A percentile compares a stretch with the other conserved stretches of the same genome.
Evolutionary conservation across 2,888 invertebrate genomes (phyloP).

Genomic region (Ophion ventricosus): DNA sequence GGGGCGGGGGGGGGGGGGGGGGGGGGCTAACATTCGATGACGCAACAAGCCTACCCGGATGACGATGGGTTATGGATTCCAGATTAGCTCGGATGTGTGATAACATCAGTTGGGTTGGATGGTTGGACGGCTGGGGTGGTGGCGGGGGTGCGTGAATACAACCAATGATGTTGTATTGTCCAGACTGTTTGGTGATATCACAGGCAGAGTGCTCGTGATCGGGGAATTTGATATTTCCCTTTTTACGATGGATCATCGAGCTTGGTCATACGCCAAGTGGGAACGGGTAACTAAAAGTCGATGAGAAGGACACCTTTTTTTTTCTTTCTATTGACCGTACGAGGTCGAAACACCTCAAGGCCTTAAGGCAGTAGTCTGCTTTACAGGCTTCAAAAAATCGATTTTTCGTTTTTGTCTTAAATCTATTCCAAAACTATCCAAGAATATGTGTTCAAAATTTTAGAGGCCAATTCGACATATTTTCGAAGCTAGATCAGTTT

Average conservation of each 20-base stretch:
- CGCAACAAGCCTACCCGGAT: conserved; percentile 14
- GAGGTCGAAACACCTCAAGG: too few relatives aligned
- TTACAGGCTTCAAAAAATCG: too few relatives aligned
- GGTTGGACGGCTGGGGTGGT: too few relatives aligned
- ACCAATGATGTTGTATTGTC: conserved; percentile 6
- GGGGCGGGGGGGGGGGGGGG: too few relatives aligned
- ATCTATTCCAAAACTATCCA: too few relatives aligned
- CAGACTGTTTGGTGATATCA: background rate
- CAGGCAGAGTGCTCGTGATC: background rate
- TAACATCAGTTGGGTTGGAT: background rate
- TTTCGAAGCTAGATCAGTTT: too few relatives aligned
- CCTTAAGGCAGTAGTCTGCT: too few relatives aligned
- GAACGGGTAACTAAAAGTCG: background rate
- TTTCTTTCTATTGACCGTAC: background rate
- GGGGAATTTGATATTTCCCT: background rate
- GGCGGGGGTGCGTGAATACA: background rate
- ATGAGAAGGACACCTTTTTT: background rate
- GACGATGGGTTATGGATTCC: conserved; percentile 11
- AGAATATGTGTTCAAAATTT: too few relatives aligned
- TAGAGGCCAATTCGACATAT: too few relatives aligned
- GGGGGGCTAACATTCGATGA: conserved; percentile 15
- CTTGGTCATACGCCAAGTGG: background rate
- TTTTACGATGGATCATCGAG: background rate
- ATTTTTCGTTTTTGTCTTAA: too few relatives aligned
- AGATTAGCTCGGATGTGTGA: conserved; percentile 1